Conservation (phyloP, 2,888 invertebrate genomes). For the Achlya flavicornis region DNA sequence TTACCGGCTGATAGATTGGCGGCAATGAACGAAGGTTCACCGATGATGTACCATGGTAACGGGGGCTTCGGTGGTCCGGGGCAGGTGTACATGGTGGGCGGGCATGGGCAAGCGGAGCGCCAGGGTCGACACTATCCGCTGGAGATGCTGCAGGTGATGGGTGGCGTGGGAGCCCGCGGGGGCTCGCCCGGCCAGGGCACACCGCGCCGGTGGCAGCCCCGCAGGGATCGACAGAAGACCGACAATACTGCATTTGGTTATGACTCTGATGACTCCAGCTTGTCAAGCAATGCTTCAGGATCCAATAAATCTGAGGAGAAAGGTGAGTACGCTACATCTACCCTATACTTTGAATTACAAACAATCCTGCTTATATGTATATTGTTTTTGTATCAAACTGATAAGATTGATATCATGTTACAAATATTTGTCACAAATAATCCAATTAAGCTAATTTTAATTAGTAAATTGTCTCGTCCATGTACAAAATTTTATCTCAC, state of each 20-base stretch:
- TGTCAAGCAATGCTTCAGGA: slow-evolving; percentile 79
- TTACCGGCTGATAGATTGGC: slow-evolving; percentile 47
- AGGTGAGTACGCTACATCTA: slow-evolving; percentile 46
- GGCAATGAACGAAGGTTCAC: slow-evolving; percentile 72
- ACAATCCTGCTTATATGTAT: not conserved
- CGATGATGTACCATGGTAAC: slow-evolving; percentile 71
- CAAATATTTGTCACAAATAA: not conserved
- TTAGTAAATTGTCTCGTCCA: not conserved
- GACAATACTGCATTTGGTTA: slow-evolving; percentile 73
- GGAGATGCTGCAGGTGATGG: slow-evolving; percentile 60
- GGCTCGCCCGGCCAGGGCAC: slow-evolving; percentile 47
- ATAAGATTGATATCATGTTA: not conserved
- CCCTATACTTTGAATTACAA: not conserved
- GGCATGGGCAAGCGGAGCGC: slow-evolving; percentile 51
- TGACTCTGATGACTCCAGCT: slow-evolving; percentile 78
- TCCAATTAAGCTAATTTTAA: not conserved
- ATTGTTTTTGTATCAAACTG: not conserved
- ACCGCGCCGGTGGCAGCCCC: slow-evolving; percentile 60
- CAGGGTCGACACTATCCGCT: slow-evolving; percentile 62
- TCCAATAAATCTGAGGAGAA: slow-evolving; percentile 76
- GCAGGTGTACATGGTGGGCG: slow-evolving; percentile 61
- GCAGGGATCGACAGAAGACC: slow-evolving; percentile 54
- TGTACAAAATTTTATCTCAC: not conserved
- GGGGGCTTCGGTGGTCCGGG: slow-evolving; percentile 63
- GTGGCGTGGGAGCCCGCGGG: slow-evolving; percentile 38